A percentile compares a stretch with the other conserved stretches of the same genome.
Conservation (phyloP, 2,888 invertebrate species). For the Chironomus tentans region DNA sequence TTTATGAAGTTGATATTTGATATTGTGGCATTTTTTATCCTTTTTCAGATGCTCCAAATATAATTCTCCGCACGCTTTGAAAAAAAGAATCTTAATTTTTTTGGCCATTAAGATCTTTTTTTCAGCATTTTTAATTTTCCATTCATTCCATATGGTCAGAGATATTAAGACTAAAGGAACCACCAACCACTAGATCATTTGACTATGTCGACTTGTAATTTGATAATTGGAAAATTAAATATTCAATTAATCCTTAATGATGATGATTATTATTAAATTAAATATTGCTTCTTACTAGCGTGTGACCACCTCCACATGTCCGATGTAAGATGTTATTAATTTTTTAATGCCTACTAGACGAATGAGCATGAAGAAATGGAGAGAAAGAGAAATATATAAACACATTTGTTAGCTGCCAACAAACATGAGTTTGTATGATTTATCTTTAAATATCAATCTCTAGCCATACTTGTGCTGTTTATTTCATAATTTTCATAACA, state of each 20-base stretch:
- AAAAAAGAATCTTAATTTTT: too few species aligned
- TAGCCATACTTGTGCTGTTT: neutral
- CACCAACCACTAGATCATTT: too few species aligned
- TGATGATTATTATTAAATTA: neutral
- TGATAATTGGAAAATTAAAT: too few species aligned
- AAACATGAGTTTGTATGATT: constrained; percentile 12
- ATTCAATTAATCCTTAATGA: too few species aligned
- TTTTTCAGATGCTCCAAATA: neutral
- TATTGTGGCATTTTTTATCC: neutral
- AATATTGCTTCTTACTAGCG: neutral
- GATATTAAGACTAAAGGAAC: too few species aligned
- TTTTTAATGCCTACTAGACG: too few species aligned
- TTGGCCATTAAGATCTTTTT: too few species aligned
- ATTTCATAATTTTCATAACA: constrained; percentile 3
- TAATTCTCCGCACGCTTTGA: constrained; percentile 10
- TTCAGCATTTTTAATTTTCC: too few species aligned
- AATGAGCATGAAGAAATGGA: neutral
- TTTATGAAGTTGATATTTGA: constrained; percentile 18
- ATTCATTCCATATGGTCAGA: too few species aligned
- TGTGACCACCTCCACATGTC: neutral
- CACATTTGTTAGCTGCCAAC: constrained; percentile 22
- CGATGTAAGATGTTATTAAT: neutral
- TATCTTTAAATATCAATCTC: constrained; percentile 24
- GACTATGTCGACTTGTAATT: too few species aligned
- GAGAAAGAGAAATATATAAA: neutral